A percentile compares a stretch with the other conserved stretches of the same genome.
phyloP scores from a whole-genome alignment of 2,888 invertebrate species.

The Polyommatus iphigenia region DNA sequence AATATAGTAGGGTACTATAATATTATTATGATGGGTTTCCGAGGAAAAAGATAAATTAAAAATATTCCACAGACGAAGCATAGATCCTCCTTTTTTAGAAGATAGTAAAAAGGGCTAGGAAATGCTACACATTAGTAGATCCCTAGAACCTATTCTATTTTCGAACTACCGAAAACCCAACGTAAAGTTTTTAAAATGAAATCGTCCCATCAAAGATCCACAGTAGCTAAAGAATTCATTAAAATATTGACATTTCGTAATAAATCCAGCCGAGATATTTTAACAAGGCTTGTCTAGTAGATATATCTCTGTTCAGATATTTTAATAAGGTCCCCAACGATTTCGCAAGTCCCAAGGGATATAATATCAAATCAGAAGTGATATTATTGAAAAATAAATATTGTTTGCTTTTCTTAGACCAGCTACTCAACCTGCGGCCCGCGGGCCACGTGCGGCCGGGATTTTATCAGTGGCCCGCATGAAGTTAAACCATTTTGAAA shows the following conservation, averaged over 20 bases:
- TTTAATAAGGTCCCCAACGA: constrained; percentile 35
- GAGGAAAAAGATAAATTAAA: too few relatives aligned
- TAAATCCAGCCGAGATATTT: constrained; percentile 63
- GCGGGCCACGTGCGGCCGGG: too few relatives aligned
- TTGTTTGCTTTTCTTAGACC: background rate
- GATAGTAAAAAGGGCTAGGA: too few relatives aligned
- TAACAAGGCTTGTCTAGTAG: constrained; percentile 51
- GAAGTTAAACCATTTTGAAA: too few relatives aligned
- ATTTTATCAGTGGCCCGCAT: too few relatives aligned
- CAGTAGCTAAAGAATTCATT: constrained; percentile 52
- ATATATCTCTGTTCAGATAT: constrained; percentile 31
- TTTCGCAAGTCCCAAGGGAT: background rate
- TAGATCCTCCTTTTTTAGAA: too few relatives aligned
- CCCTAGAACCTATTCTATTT: background rate
- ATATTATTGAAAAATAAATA: background rate
- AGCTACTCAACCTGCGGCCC: too few relatives aligned
- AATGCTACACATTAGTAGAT: too few relatives aligned
- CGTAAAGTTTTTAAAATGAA: background rate
- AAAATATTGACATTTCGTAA: constrained; percentile 55
- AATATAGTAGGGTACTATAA: too few relatives aligned
- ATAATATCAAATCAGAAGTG: background rate
- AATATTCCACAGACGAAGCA: too few relatives aligned
- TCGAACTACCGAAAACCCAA: background rate
- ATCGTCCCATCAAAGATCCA: background rate
- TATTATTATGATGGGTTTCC: too few relatives aligned